phyloP scores from a whole-genome alignment of 37 sponge, comb jelly and placozoan species.

The Tethya wilhelma region DNA sequence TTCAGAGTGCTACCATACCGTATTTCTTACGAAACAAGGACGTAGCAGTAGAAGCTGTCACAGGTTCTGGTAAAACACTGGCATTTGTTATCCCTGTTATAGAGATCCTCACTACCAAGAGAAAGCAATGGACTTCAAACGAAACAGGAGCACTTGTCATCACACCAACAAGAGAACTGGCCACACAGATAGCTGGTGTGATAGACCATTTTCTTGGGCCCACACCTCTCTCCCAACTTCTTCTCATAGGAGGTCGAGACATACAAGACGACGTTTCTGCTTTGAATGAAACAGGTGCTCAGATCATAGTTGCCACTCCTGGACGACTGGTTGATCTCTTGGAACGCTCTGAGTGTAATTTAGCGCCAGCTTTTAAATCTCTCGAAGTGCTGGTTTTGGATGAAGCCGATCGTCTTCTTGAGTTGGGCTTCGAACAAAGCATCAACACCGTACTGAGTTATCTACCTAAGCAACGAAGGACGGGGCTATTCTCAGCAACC shows the following conservation, averaged over 20 bases:
- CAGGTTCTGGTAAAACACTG: constrained; percentile 96
- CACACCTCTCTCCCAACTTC: constrained; percentile 16
- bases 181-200: constrained; percentile 85
- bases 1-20: constrained; percentile 86
- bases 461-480: constrained; percentile 92
- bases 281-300: constrained; percentile 25
- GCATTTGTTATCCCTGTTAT: constrained; percentile 95
- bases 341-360: constrained; percentile 25
- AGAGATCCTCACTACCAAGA: constrained; percentile 63
- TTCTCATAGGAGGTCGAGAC: constrained; percentile 84
- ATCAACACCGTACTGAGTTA: constrained; percentile 84
- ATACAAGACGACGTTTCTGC: constrained; percentile 25
- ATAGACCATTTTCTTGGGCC: constrained; percentile 55
- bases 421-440: constrained; percentile 88
- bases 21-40: constrained; percentile 88
- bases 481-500: constrained; percentile 98
- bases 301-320: constrained; percentile 80
- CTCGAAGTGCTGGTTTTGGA: constrained; percentile 95
- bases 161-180: constrained; percentile 96
- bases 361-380: constrained; percentile 43
- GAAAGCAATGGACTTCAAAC: background rate
- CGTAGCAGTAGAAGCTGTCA: constrained; percentile 96
- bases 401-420: constrained; percentile 95
- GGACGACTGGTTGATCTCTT: constrained; percentile 88
- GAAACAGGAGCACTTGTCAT: constrained; percentile 70